phyloP scores from a whole-genome alignment of 2,797 vertebrate genomes.

The Helicolenus hilgendorfi region DNA sequence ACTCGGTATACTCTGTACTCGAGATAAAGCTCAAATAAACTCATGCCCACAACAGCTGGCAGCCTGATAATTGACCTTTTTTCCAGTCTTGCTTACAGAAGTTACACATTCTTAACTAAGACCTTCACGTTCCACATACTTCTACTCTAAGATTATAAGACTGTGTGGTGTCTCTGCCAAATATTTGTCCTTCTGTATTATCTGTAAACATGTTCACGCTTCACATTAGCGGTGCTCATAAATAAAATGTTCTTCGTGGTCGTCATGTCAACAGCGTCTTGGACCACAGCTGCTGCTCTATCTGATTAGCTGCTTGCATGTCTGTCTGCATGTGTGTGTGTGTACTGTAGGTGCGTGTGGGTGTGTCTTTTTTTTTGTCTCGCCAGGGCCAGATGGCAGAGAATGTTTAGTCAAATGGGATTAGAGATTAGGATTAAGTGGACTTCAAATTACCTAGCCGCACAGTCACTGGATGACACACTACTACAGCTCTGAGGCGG shows the following conservation, averaged over 20 bases:
- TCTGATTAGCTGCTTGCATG: constrained; percentile 59
- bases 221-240: neutral
- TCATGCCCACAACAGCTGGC: constrained; percentile 5
- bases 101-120: constrained; percentile 35
- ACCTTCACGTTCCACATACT: constrained; percentile 56
- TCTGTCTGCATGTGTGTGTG: constrained; percentile 27
- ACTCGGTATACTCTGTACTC: neutral
- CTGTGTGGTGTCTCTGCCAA: constrained; percentile 59
- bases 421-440: constrained; percentile 91
- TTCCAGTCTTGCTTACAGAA: neutral
- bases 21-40: neutral
- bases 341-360: constrained; percentile 8
- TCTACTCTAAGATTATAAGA: constrained; percentile 33
- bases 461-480: constrained; percentile 82
- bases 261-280: constrained; percentile 20
- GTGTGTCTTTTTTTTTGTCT: constrained; percentile 58
- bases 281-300: constrained; percentile 27
- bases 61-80: constrained; percentile 35
- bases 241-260: neutral
- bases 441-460: constrained; percentile 83
- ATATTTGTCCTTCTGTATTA: constrained; percentile 33
- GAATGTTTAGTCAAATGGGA: constrained; percentile 90
- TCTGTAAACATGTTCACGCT: constrained; percentile 4
- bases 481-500: constrained; percentile 47
- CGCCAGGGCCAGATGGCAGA: constrained; percentile 86